Evolutionary conservation across 2,113 vertebrate genomes (phyloP).

Genomic region (zebrafish (Danio rerio)): DNA sequence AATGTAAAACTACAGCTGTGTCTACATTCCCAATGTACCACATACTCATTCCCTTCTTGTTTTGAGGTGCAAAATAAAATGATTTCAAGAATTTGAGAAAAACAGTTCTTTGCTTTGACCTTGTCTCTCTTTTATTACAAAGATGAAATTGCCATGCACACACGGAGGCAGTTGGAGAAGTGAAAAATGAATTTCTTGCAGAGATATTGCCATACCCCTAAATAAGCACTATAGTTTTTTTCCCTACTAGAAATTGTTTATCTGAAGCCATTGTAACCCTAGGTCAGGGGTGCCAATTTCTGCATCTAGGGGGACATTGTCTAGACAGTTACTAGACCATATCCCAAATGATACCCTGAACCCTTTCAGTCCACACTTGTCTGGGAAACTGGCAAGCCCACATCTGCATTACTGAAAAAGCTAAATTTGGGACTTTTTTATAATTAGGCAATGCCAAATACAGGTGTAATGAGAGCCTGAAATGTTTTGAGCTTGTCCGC

Average conservation of each 20-base stretch:
- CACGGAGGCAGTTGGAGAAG: not conserved
- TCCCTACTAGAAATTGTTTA: not conserved
- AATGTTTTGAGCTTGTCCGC: too few relatives aligned
- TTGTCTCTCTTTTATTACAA: not conserved
- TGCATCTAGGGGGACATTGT: too few relatives aligned
- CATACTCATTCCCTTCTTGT: slow-evolving; percentile 74
- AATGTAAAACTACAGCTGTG: slow-evolving; percentile 74
- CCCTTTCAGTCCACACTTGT: too few relatives aligned
- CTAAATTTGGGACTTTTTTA: too few relatives aligned
- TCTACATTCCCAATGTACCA: slow-evolving; percentile 81
- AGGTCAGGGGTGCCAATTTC: not conserved
- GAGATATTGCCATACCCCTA: not conserved
- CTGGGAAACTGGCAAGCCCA: too few relatives aligned
- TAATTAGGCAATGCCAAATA: too few relatives aligned
- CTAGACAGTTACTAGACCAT: too few relatives aligned
- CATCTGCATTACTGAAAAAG: too few relatives aligned
- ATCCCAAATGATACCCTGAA: too few relatives aligned
- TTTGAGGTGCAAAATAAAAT: slow-evolving; percentile 76
- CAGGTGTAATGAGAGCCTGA: too few relatives aligned
- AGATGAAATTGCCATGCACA: not conserved
- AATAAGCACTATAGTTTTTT: not conserved
- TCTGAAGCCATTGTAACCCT: not conserved
- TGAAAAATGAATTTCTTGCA: not conserved
- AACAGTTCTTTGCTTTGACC: slow-evolving; percentile 54
- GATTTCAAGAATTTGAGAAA: slow-evolving; percentile 77